Evolutionary conservation across 2,888 invertebrate species (phyloP).

Genomic region (Argynnis bischoffii): DNA sequence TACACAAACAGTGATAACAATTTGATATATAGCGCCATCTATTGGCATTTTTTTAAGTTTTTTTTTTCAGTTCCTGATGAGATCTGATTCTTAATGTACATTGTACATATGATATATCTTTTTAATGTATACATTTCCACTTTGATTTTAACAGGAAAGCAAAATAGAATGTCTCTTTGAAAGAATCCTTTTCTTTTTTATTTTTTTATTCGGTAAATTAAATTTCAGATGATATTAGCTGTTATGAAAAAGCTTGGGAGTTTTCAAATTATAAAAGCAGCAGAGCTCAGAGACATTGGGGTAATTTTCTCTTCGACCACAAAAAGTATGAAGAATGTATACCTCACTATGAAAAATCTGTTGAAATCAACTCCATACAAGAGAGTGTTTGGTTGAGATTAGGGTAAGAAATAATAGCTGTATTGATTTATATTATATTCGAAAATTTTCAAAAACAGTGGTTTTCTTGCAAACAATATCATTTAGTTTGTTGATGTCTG

Average conservation of each 20-base stretch:
- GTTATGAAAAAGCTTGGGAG: slow-evolving; percentile 96
- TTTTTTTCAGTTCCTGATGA: too few species aligned
- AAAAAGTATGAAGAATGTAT: slow-evolving; percentile 91
- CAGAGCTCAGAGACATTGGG: slow-evolving; percentile 94
- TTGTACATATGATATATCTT: slow-evolving; percentile 7
- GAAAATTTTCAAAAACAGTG: too few species aligned
- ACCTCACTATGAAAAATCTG: slow-evolving; percentile 90
- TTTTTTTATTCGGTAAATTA: too few species aligned
- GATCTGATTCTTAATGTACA: too few species aligned
- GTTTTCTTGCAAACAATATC: too few species aligned
- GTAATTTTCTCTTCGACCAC: slow-evolving; percentile 87
- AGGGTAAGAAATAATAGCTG: slow-evolving; percentile 75
- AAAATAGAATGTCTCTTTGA: background rate
- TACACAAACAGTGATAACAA: background rate
- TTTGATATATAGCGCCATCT: too few species aligned
- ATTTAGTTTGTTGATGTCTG: too few species aligned
- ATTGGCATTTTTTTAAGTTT: too few species aligned
- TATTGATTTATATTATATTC: background rate
- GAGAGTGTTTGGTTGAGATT: slow-evolving; percentile 92
- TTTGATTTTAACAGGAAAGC: background rate
- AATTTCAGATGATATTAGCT: slow-evolving; percentile 85
- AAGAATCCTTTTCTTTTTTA: too few species aligned
- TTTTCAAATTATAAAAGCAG: slow-evolving; percentile 91
- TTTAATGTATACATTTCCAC: background rate
- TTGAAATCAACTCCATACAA: slow-evolving; percentile 94